Base-by-base conservation (phyloP, 2,888 invertebrate species). In the Marasmarcha lunaedactyla region DNA sequence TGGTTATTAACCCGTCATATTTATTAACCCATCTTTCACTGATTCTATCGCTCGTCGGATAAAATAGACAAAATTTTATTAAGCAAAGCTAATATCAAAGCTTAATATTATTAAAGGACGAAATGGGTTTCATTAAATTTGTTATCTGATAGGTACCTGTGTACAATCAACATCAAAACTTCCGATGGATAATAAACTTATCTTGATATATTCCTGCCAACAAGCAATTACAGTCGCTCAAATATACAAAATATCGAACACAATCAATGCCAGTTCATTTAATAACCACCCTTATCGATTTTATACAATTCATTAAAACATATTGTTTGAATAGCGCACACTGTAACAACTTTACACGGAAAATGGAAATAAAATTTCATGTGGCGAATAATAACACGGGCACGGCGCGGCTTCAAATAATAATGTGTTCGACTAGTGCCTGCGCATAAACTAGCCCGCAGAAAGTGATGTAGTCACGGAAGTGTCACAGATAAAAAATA, bases 401-500 rank as follows among this genome's bases (percentile, higher is more conserved):
- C 14, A 14, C 10, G 14, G 14, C 6, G 14, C 14, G 45, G 52
- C 46, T 51, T 49, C 50, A 54, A 57, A 54, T 51, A 49, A 52
- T 52, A 53, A 57, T 52, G 50, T 56, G 30, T 30, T 30, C n/a
- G 11, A 30, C 30, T 30, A 30, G 30, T 30, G 30, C 30, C 30
- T 11, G 30, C 10, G 30, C 30, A 30, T 30, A 30, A 30, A 30
- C 30, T 30, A 11, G 30, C 30, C 4, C 30, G 10, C 30, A 4
- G 30, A 30, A 64, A 69, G 63, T 62, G 67, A 54, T 48, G 61
- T 53, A 59, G 63, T 68, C 71, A 71, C 72, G 70, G 54, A 69
- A 70, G 63, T 60, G 62, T 63, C 64, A 63, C 50, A 63, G 63
- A 71, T 68, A 68, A 70, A 67, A 60, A 57, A 59, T 55, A 56